Evolutionary conservation across 1,140 invertebrate species (phyloP), one percentile per base, ranked within the genome.

Genomic region (Hermetia illucens): DNA sequence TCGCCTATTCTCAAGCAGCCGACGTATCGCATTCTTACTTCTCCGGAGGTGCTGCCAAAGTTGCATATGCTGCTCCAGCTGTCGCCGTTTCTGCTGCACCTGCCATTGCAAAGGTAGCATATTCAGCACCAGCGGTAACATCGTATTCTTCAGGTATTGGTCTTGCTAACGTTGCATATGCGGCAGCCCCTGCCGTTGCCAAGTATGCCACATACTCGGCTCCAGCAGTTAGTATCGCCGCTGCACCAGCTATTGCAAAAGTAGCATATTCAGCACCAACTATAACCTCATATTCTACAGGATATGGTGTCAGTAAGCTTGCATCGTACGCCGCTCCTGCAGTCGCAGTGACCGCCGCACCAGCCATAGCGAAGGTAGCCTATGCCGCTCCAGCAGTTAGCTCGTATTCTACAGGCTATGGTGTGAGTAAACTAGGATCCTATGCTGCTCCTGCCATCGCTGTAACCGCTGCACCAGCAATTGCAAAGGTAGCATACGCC

Each of bases 141-240:
- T 49, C 48, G 31, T 39, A 44, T 6, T 41, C 40, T 2, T 39
- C 50, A 0, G 44, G 36, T 4, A 18, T 44, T 24, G 30, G 47
- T 25, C 41, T 34, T 17, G 27, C 34, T 21, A 39, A 36, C 5
- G 32, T 39, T 20, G 41, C 40, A 13, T 54, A 46, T 12, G 46
- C 50, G 1, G 40, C 10, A 19, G 41, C 44, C 1, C 34, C 42
- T 1, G 53, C 51, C 18, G 50, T 44, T 0, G 41, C 55, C 17
- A 58, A 58, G 35, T 22, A 47, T 22, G 48, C 55, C 18, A 50
- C 51, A 0, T 58, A 54, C 27, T 41, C 49, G 21, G 50, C 41
- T 0, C 10, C 40, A 2, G 42, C 31, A 4, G 16, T 33, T 33
- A 13, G 8, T 13, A 16, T 13, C 5, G 20, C 13, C 36, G 9